Conservation (phyloP, 2,113 vertebrate species). For the Oncorhynchus clarkii region DNA sequence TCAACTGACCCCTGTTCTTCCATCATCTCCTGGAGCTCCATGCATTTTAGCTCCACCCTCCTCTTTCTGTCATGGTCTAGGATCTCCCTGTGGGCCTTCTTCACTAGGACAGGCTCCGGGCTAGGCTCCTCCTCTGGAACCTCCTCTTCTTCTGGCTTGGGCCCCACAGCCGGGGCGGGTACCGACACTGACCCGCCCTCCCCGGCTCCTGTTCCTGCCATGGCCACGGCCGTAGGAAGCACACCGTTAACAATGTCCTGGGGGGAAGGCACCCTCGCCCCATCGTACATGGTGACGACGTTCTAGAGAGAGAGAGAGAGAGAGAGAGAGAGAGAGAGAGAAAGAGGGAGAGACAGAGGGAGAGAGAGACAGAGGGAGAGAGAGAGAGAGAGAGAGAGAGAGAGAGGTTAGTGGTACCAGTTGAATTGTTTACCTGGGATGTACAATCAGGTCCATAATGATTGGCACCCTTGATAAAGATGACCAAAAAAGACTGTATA, state of each 20-base stretch:
- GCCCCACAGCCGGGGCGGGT: conserved; percentile 55
- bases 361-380: background rate
- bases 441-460: no score
- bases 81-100: conserved; percentile 93
- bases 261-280: conserved; percentile 81
- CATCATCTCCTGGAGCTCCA: conserved; percentile 99
- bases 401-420: background rate
- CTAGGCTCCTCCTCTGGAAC: conserved; percentile 61
- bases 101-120: conserved; percentile 82
- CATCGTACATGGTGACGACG: conserved; percentile 79
- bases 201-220: conserved; percentile 12
- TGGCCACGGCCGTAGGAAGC: conserved; percentile 60
- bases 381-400: conserved; percentile 15
- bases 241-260: conserved; percentile 85
- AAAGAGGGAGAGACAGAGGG: conserved; percentile 10
- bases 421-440: background rate
- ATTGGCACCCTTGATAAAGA: no score
- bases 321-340: background rate
- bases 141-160: conserved; percentile 79
- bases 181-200: conserved; percentile 40
- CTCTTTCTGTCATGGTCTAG: conserved; percentile 95
- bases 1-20: conserved; percentile 94
- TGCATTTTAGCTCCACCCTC: conserved; percentile 95
- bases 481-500: no score
- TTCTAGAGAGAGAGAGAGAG: conserved; percentile 32